phyloP scores from a whole-genome alignment of 2,888 invertebrate genomes.

The Drosophila barbarae region DNA sequence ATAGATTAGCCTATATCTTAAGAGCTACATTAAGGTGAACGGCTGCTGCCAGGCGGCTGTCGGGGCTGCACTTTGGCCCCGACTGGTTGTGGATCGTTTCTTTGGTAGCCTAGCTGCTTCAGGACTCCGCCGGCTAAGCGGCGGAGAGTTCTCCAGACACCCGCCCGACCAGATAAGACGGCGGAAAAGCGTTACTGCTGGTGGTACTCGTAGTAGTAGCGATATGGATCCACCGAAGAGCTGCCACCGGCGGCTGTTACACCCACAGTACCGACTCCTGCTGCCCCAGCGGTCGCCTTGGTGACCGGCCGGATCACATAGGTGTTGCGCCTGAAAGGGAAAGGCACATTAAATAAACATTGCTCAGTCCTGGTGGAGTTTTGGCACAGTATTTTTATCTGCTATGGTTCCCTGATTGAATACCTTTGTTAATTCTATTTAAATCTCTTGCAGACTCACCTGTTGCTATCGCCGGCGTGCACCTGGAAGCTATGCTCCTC shows the following conservation, averaged over 20 bases:
- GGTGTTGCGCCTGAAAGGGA: conserved; percentile 81
- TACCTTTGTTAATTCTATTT: background rate
- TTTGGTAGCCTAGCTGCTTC: conserved; percentile 68
- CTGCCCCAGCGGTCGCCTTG: conserved; percentile 75
- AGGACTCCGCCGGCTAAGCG: conserved; percentile 19
- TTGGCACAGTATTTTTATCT: too few species aligned
- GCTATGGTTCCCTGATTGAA: background rate
- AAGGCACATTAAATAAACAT: background rate
- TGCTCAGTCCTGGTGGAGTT: background rate
- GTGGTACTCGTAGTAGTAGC: conserved; percentile 82
- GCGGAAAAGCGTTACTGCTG: conserved; percentile 53
- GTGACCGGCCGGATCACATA: conserved; percentile 83
- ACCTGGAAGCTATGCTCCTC: conserved; percentile 85
- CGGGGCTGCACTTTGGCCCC: conserved; percentile 22
- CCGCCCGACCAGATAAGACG: background rate
- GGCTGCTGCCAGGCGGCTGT: conserved; percentile 40
- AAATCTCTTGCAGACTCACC: conserved; percentile 74
- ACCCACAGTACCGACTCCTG: conserved; percentile 50
- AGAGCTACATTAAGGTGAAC: conserved; percentile 48
- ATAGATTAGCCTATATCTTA: conserved; percentile 52
- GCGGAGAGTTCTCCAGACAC: conserved; percentile 35
- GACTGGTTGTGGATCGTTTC: conserved; percentile 45
- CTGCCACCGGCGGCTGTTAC: conserved; percentile 68
- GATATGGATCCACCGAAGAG: conserved; percentile 82
- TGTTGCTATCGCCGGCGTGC: conserved; percentile 84